Evolutionary conservation across 2,797 vertebrate species (phyloP), one percentile per base, ranked within the genome.

Genomic region (Anableps anableps): DNA sequence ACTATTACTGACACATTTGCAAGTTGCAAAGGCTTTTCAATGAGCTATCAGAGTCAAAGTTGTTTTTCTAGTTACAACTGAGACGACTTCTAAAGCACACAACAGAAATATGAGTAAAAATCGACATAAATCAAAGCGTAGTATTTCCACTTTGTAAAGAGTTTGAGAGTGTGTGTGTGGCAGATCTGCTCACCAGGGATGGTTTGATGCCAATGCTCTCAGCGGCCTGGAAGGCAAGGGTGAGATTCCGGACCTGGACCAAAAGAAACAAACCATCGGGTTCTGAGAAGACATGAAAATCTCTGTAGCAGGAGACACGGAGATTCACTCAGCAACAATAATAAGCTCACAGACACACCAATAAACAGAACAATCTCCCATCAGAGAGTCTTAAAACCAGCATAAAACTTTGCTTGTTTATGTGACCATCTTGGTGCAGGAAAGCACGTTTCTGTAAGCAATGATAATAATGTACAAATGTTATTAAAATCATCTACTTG

Each of bases 141-240:
- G 38, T 21, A 58, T 74, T 84, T 83, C 23, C 10, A 74, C 41
- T 81, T 66, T 36, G 71, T 74, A 29, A 78, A 41, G 64, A 41
- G 36, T 41, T 23, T 38, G 36, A 21, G 17, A 11, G 62, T 0
- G 60, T 19, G n/a, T 5, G 58, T 31, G 26, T 1, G 23, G 72
- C 74, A 80, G 80, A 34, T 86, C 53, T 51, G 96, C 98, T 98
- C 92, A 99, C 98, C 97, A 99, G 94, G 83, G 98, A 98, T 72
- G 98, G 94, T 92, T 97, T 99, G 94, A 99, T 99, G 89, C 98
- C 98, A 34, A 99, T 95, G 80, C 97, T 99, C 95, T 98, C 97
- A 0, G 98, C 98, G 2, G 98, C 98, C 95, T 98, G 97, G 94
- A 99, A 99, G 53, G 98, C 98, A 91, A 99, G 88, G 78, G 97